Conservation (phyloP, 1,140 invertebrate species). For the Ctenoplectra terminalis region DNA sequence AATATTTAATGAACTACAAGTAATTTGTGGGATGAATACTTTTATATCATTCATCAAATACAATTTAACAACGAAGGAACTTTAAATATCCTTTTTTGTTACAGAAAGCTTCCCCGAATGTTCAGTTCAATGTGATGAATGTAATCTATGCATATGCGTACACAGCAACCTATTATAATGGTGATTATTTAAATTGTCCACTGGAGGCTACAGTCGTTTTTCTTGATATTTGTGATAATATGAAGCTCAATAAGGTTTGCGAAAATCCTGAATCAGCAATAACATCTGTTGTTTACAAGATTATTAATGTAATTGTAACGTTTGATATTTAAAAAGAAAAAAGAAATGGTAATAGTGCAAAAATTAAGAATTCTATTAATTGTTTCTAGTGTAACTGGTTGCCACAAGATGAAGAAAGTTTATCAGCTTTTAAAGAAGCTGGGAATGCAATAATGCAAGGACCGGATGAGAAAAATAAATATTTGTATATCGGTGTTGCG, state of each 20-base stretch:
- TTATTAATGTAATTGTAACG: constrained; percentile 81
- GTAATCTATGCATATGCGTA: constrained; percentile 87
- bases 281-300: constrained; percentile 85
- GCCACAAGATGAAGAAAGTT: constrained; percentile 75
- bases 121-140: constrained; percentile 89
- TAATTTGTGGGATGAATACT: constrained; percentile 69
- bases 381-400: constrained; percentile 78
- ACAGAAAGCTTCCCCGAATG: constrained; percentile 85
- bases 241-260: constrained; percentile 86
- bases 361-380: constrained; percentile 27
- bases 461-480: constrained; percentile 78
- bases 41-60: constrained; percentile 60
- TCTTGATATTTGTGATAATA: constrained; percentile 85
- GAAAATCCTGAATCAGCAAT: constrained; percentile 85
- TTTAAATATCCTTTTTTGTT: constrained; percentile 72
- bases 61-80: constrained; percentile 47
- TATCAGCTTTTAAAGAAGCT: constrained; percentile 77
- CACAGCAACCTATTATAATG: constrained; percentile 87
- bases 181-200: constrained; percentile 86
- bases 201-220: constrained; percentile 84
- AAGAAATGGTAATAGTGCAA: neutral
- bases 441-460: constrained; percentile 81
- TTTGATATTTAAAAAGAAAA: constrained; percentile 7
- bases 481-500: constrained; percentile 82
- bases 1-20: constrained; percentile 82